A percentile compares a stretch with the other conserved stretches of the same genome.
phyloP scores from a whole-genome alignment of 2,797 vertebrate species.

The Cichlasoma orientale region DNA sequence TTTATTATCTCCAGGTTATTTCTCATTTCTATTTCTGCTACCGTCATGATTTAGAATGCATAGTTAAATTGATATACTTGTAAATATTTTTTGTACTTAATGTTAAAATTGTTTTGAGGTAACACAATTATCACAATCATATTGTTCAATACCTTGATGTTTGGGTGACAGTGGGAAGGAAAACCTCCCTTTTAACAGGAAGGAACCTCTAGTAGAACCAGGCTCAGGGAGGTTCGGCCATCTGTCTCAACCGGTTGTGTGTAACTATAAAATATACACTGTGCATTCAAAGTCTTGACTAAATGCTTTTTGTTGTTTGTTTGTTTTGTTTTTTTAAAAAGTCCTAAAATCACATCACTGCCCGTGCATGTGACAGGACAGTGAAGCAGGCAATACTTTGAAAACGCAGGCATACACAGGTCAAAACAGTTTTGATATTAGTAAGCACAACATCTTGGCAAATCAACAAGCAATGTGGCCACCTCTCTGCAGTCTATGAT shows the following conservation, averaged over 20 bases:
- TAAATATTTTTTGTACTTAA: too few relatives aligned
- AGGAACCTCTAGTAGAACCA: background rate
- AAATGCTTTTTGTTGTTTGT: background rate
- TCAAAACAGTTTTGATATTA: slow-evolving; percentile 32
- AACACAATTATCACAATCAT: too few relatives aligned
- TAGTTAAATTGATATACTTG: background rate
- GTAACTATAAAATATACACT: background rate
- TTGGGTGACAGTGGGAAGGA: background rate
- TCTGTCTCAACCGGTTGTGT: background rate
- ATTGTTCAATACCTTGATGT: too few relatives aligned
- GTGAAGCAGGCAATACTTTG: background rate
- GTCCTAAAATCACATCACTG: slow-evolving; percentile 11
- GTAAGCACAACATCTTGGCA: slow-evolving; percentile 37
- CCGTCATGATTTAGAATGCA: background rate
- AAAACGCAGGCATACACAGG: slow-evolving; percentile 10
- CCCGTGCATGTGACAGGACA: slow-evolving; percentile 1
- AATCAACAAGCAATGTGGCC: slow-evolving; percentile 42
- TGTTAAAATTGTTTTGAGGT: too few relatives aligned
- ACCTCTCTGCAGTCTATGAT: slow-evolving; percentile 28
- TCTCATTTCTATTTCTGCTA: background rate
- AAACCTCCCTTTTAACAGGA: background rate
- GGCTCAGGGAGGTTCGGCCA: background rate
- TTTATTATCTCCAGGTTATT: background rate
- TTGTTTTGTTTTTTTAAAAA: slow-evolving; percentile 1
- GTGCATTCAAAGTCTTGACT: slow-evolving; percentile 3